phyloP scores from a whole-genome alignment of 2,113 vertebrate species.

The Xerus inauris region DNA sequence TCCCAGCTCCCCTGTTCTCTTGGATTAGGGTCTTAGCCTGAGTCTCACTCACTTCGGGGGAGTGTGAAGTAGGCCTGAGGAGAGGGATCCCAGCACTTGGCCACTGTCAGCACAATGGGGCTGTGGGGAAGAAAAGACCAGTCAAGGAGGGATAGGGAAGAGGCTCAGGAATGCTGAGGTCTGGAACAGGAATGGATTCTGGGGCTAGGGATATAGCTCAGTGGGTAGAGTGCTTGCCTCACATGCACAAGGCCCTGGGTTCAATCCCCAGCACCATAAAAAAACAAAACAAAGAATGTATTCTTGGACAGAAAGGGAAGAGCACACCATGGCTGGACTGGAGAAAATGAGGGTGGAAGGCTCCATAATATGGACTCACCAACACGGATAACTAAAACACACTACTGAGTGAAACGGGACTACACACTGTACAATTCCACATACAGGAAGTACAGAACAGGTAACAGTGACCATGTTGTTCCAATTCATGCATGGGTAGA shows the following conservation, averaged over 20 bases:
- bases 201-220: too few species aligned
- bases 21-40: background rate
- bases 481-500: background rate
- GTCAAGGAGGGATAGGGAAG: background rate
- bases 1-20: background rate
- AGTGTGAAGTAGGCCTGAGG: slow-evolving; percentile 95
- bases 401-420: background rate
- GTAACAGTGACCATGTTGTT: background rate
- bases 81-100: slow-evolving; percentile 95
- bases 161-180: background rate
- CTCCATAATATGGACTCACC: background rate
- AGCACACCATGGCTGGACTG: background rate
- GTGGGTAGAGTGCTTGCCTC: too few species aligned
- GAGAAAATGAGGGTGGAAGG: background rate
- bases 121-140: slow-evolving; percentile 80
- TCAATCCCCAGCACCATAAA: too few species aligned
- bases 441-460: background rate
- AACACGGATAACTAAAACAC: background rate
- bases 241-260: too few species aligned
- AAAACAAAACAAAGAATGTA: too few species aligned
- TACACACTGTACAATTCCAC: background rate
- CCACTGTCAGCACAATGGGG: slow-evolving; percentile 94
- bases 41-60: slow-evolving; percentile 90
- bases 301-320: background rate
- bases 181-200: background rate